phyloP scores from a whole-genome alignment of 2,797 vertebrate genomes.

The Discoglossus pictus region DNA sequence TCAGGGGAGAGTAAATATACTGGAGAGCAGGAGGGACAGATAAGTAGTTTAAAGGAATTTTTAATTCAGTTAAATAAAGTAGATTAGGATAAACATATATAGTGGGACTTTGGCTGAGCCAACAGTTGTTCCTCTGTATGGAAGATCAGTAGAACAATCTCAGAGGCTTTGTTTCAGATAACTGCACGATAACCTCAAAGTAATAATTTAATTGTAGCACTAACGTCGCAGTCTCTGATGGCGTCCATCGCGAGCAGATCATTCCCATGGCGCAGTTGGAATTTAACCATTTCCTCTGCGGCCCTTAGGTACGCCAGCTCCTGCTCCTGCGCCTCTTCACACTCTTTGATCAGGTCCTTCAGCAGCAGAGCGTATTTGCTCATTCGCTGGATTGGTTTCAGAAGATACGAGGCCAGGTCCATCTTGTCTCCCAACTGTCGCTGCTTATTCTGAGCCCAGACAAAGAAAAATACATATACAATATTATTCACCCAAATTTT shows the following conservation, averaged over 20 bases:
- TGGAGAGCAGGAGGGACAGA: too few relatives aligned
- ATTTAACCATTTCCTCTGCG: conserved; percentile 76
- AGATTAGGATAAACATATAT: too few relatives aligned
- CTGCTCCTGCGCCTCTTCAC: conserved; percentile 64
- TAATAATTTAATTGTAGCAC: conserved; percentile 45
- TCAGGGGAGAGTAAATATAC: too few relatives aligned
- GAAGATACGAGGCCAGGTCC: conserved; percentile 80
- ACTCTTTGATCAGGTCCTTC: conserved; percentile 75
- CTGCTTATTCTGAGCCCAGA: conserved; percentile 71
- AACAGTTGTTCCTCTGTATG: too few relatives aligned
- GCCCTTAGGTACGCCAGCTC: conserved; percentile 63
- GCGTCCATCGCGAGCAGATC: conserved; percentile 83
- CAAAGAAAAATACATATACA: conserved; percentile 4
- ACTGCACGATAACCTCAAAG: neutral
- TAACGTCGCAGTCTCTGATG: conserved; percentile 77
- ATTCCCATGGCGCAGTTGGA: conserved; percentile 78
- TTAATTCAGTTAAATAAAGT: too few relatives aligned
- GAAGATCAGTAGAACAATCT: too few relatives aligned
- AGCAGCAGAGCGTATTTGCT: conserved; percentile 78
- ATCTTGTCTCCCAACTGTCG: conserved; percentile 76
- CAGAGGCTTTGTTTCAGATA: conserved; percentile 1
- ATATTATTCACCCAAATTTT: neutral
- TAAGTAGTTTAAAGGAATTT: too few relatives aligned
- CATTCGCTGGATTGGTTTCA: conserved; percentile 82
- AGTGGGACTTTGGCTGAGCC: too few relatives aligned